Evolutionary conservation across 2,888 invertebrate genomes (phyloP), one percentile per base, ranked within the genome.

Genomic region (Cecidostiba fungosa): DNA sequence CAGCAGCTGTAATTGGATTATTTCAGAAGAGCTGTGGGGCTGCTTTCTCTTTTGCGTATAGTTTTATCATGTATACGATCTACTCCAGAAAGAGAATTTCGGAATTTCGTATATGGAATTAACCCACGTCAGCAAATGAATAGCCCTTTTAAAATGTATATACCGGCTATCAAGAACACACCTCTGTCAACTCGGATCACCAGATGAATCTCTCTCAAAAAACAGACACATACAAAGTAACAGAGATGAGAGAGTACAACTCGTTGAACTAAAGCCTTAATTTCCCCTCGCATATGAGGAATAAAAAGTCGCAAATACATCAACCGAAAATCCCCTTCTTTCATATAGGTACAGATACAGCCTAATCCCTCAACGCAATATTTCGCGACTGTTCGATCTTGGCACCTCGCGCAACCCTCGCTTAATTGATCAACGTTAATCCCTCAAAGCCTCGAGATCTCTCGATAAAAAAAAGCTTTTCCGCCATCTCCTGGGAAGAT

Each of bases 301-400:
- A 50, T 19, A 50, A 50, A 50, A 50, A 50, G 19, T 14, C 50
- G 16, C 54, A 6, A 54, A 54, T n/a, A 54, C 54, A 54, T 54
- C 54, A 16, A 19, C 54, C 54, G 16, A 54, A 54, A 54, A 54
- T 54, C 19, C 6, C 8, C 16, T 26, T 26, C 29, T 43, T 54
- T 6, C 62, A 66, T 29, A n/a, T n/a, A n/a, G n/a, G n/a, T n/a
- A n/a, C n/a, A 5, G 14, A 2, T 19, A 1, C 16, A 26, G 39
- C 54, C 6, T 26, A 26, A 72, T 59, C 69, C 78, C 43, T 43
- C 0, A 14, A 3, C 47, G 62, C 62, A 47, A 81, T 66, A 74
- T 23, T 81, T 47, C 39, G 47, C 47, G 74, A 73, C 39, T 54
- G 36, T 80, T 72, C n/a, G 12, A 59, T 72, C 39, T 23, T 29